Conservation (phyloP, 1,140 invertebrate species). For the Calliphora vicina region DNA sequence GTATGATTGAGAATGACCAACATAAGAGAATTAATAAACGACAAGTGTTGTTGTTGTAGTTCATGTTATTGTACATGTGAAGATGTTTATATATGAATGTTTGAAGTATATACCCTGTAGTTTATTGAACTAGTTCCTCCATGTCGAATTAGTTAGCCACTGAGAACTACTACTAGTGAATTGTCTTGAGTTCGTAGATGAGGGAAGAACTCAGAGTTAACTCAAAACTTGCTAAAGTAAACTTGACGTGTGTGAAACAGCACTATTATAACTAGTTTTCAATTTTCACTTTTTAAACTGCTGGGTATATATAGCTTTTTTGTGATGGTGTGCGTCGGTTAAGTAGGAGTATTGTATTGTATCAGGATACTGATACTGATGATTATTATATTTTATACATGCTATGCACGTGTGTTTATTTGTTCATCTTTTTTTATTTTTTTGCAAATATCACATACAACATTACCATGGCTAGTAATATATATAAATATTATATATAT, state of each 20-base stretch:
- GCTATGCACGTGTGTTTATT: slow-evolving; percentile 12
- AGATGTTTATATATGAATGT: not conserved
- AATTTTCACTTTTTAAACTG: no score
- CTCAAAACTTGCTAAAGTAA: no score
- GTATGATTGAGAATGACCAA: slow-evolving; percentile 32
- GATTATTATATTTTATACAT: slow-evolving; percentile 28
- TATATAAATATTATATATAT: not conserved
- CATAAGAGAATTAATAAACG: slow-evolving; percentile 32
- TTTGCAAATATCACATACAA: not conserved
- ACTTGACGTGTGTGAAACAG: no score
- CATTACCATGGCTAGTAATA: not conserved
- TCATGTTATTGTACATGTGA: not conserved
- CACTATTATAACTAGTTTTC: no score
- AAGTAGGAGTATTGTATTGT: not conserved
- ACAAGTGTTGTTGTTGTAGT: not conserved
- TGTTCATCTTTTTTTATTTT: not conserved
- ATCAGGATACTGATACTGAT: slow-evolving; percentile 15
- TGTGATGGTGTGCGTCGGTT: not conserved
- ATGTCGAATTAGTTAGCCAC: no score
- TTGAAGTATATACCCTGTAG: no score
- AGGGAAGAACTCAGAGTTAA: no score
- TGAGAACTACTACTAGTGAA: no score
- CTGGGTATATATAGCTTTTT: not conserved
- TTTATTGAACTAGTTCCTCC: no score
- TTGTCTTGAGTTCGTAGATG: not conserved